Evolutionary conservation across 2,797 vertebrate species (phyloP).

Genomic region (Periparus ater): DNA sequence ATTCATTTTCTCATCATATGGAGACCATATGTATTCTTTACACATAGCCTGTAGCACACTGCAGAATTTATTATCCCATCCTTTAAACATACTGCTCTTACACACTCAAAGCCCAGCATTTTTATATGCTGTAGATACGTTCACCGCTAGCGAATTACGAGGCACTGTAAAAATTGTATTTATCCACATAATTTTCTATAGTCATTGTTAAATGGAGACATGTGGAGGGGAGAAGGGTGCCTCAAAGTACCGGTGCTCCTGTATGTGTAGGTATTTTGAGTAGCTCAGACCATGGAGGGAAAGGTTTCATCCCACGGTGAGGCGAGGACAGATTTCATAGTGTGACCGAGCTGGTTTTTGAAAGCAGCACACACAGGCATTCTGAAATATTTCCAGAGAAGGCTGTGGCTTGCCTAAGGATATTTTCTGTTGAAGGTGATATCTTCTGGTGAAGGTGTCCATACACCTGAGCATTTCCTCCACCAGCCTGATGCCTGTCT

Average conservation of each 20-base stretch:
- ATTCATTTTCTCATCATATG: constrained; percentile 43
- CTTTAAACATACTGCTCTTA: constrained; percentile 6
- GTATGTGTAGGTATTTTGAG: neutral
- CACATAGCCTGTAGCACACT: neutral
- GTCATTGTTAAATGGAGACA: neutral
- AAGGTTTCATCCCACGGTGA: neutral
- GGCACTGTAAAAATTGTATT: neutral
- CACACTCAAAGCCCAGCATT: neutral
- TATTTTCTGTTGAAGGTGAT: neutral
- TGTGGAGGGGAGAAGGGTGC: neutral
- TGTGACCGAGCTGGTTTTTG: neutral
- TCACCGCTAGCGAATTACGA: neutral
- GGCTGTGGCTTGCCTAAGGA: neutral
- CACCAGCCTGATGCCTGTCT: neutral
- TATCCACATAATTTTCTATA: neutral
- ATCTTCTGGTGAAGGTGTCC: neutral
- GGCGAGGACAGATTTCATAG: neutral
- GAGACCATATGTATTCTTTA: constrained; percentile 48
- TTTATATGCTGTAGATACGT: neutral
- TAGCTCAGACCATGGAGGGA: neutral
- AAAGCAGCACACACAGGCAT: neutral
- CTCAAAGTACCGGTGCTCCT: neutral
- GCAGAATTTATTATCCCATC: neutral
- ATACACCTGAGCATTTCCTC: neutral
- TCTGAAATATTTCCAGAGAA: neutral